A percentile compares a stretch with the other conserved stretches of the same genome.
Conservation (phyloP, 2,113 vertebrate genomes). For the Leucosticte australis region DNA sequence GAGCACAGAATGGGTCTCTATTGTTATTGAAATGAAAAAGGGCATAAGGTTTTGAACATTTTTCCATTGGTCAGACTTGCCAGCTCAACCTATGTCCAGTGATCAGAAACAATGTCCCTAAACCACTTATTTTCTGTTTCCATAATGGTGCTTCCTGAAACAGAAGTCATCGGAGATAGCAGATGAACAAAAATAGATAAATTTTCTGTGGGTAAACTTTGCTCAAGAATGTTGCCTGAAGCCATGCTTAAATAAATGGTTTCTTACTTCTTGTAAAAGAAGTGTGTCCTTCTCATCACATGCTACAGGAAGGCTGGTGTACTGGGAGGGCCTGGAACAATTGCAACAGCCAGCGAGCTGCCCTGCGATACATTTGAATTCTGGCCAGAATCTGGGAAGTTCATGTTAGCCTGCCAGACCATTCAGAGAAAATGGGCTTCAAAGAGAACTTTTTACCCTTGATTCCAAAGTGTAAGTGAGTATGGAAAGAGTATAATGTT, state of each 20-base stretch:
- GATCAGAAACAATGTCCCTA: not conserved
- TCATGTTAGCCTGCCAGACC: conserved; percentile 51
- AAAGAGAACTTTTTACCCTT: conserved; percentile 66
- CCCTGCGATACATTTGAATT: conserved; percentile 16
- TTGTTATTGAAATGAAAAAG: conserved; percentile 54
- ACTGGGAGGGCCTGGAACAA: not conserved
- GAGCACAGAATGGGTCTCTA: conserved; percentile 35
- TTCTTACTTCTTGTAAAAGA: conserved; percentile 6
- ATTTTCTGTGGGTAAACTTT: not conserved
- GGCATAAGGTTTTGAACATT: conserved; percentile 21
- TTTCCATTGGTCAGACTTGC: conserved; percentile 2
- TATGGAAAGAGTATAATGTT: conserved; percentile 71
- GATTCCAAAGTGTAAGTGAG: conserved; percentile 53
- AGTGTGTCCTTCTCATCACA: not conserved
- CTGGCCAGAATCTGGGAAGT: conserved; percentile 30
- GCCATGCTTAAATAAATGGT: not conserved
- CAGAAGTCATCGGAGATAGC: not conserved
- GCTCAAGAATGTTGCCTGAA: not conserved
- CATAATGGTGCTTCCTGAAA: not conserved
- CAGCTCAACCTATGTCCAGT: not conserved
- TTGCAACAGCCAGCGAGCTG: not conserved
- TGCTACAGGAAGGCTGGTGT: not conserved
- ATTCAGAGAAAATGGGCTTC: conserved; percentile 52
- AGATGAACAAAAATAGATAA: not conserved
- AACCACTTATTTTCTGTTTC: not conserved